Evolutionary conservation across 1,140 invertebrate genomes (phyloP), one percentile per base, ranked within the genome.

Genomic region (Eurosta solidaginis): DNA sequence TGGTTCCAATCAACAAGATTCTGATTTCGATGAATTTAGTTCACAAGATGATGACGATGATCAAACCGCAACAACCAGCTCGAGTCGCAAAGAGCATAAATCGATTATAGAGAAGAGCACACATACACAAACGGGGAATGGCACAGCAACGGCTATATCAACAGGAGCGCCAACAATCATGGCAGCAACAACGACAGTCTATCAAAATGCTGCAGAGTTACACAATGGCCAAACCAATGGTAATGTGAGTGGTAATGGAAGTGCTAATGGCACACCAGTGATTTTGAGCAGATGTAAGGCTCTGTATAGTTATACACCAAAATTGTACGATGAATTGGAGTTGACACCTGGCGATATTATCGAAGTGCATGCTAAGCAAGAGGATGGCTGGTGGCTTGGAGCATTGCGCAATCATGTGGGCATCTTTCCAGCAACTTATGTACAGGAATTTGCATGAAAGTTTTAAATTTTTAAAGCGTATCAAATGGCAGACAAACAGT

Each of bases 381-480:
- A 94, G n/a, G 95, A 97, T 84, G 96, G 96, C 6, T 98, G 96
- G 96, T 98, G 96, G 96, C 92, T 96, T 74, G 96, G 96, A 10
- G 95, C 97, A 81, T 90, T 96, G 54, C 92, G 94, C 78, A 96
- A 96, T 36, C 90, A 91, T 76, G 92, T 95, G 74, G 96, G 96
- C 33, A 96, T 97, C 80, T 97, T 98, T 83, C 96, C 96, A 1
- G 96, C 96, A 1, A 97, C 96, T 4, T 98, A 97, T 83, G 96
- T 97, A 2, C 94, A 97, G 90, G 90, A 91, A 79, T 90, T 90
- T 49, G 79, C 78, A 79, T 86, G 82, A 77, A 40, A 27, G 6
- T 12, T 36, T 5, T 44, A 44, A n/a, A 45, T 6, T 25, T 25
- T 5, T 68, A 68, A 42, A 68, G 59, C 27, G 12, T 40, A 40